These are phyloP conservation scores for Strix aluco DNA, from an alignment of 2,113 vertebrate genomes.

Conservation along the genomic window DNA sequence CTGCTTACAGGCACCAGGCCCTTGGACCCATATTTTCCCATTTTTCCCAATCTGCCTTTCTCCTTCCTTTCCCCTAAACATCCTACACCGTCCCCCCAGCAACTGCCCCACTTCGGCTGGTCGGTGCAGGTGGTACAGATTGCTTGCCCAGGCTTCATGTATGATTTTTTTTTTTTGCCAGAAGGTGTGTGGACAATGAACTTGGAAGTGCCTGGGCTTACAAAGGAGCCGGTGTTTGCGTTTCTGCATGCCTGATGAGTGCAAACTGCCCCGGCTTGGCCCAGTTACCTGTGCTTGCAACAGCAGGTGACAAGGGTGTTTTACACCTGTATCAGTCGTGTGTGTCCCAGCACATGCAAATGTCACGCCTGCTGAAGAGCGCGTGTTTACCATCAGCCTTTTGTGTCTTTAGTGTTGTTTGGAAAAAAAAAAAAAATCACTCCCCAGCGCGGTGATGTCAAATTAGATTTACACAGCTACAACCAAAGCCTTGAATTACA, in stretches of 20 bases:
- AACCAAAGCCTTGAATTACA: neutral
- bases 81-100: too few relatives aligned
- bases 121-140: rapidly evolving
- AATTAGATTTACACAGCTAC: neutral
- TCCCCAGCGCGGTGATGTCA: neutral
- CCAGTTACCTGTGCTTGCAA: neutral
- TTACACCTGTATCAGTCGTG: neutral
- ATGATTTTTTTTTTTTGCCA: neutral
- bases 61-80: neutral
- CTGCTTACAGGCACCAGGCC: neutral
- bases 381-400: rapidly evolving
- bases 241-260: neutral
- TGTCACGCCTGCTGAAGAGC: neutral
- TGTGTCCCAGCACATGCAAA: neutral
- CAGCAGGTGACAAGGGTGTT: neutral
- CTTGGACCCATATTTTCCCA: too few relatives aligned
- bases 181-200: neutral
- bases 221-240: rapidly evolving
- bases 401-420: neutral
- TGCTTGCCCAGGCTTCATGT: too few relatives aligned
- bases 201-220: neutral
- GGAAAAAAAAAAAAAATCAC: neutral
- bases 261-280: neutral
- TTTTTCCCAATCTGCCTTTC: neutral
- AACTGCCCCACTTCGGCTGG: neutral